Evolutionary conservation across 2,113 vertebrate genomes (phyloP).

Genomic region (Chaetura pelagica): DNA sequence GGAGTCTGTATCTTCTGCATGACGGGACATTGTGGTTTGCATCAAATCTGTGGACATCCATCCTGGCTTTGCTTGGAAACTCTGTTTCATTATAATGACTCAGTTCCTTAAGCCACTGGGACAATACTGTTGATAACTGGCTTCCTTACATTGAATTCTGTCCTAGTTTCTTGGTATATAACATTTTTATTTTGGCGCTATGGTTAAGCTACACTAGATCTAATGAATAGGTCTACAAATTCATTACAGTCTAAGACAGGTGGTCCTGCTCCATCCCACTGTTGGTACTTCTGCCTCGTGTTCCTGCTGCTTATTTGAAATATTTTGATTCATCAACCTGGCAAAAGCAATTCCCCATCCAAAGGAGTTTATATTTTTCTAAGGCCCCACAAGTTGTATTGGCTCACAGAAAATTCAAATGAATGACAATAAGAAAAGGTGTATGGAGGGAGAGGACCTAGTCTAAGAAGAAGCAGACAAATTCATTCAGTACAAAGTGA

Average conservation of each 20-base stretch:
- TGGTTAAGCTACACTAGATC: neutral
- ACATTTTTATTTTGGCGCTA: neutral
- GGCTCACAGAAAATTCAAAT: neutral
- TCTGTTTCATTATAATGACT: neutral
- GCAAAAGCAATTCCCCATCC: neutral
- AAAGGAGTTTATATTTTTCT: neutral
- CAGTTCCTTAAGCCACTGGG: neutral
- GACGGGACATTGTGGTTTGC: neutral
- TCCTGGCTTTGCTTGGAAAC: neutral
- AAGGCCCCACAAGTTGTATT: neutral
- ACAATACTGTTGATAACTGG: neutral
- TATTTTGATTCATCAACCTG: neutral
- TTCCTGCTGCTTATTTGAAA: neutral
- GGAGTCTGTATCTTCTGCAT: neutral
- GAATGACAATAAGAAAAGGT: neutral
- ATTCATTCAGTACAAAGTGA: neutral
- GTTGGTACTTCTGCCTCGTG: neutral
- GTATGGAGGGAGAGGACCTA: neutral
- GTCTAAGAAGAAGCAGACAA: neutral
- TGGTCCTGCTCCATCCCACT: neutral
- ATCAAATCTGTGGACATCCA: neutral
- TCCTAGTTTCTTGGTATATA: neutral
- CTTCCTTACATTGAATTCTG: neutral
- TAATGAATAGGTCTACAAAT: neutral
- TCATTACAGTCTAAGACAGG: neutral